Evolutionary conservation across 2,888 invertebrate genomes (phyloP).

Genomic region (Pterostichus madidus): DNA sequence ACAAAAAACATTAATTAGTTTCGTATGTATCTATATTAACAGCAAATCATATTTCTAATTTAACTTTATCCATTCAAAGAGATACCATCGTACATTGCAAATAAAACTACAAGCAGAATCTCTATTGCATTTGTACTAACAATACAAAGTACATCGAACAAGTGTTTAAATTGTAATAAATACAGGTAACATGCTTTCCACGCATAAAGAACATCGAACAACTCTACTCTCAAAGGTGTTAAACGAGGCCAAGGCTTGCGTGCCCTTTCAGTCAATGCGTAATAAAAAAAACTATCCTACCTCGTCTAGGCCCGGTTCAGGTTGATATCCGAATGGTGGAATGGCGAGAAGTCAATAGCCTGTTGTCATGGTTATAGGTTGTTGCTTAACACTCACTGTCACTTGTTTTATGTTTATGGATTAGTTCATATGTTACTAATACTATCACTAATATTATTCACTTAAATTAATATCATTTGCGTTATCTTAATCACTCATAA

Average conservation of each 20-base stretch:
- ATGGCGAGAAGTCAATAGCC: constrained; percentile 43
- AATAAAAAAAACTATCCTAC: constrained; percentile 57
- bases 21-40: not conserved
- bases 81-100: not conserved
- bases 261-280: constrained; percentile 61
- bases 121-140: not conserved
- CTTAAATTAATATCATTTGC: constrained; percentile 6
- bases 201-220: constrained; percentile 39
- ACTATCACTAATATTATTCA: constrained; percentile 37
- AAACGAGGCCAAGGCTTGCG: constrained; percentile 62
- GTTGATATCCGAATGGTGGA: constrained; percentile 19
- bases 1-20: constrained; percentile 9
- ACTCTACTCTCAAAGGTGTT: constrained; percentile 36
- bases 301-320: constrained; percentile 20
- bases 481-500: constrained; percentile 11
- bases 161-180: constrained; percentile 50
- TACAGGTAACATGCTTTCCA: constrained; percentile 27
- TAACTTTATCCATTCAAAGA: not conserved
- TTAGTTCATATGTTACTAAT: constrained; percentile 1
- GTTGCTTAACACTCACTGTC: constrained; percentile 59
- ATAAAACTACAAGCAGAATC: constrained; percentile 7
- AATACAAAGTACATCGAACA: constrained; percentile 1
- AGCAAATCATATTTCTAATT: not conserved
- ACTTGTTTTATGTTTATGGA: constrained; percentile 25
- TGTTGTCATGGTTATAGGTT: constrained; percentile 25